Evolutionary conservation across 2,888 invertebrate genomes (phyloP).

Genomic region (Automeris io): DNA sequence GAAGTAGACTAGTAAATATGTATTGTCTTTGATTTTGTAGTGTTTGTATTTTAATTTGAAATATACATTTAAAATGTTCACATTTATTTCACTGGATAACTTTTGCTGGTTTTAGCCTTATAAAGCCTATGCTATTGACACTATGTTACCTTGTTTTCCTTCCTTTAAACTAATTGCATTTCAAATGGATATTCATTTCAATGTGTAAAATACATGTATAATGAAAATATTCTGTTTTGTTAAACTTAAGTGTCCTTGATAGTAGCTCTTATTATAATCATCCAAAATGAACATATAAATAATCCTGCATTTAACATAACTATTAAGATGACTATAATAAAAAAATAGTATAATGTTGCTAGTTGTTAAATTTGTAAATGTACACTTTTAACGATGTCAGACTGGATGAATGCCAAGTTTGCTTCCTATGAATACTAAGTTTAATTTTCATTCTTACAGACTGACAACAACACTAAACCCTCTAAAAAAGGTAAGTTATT

Average conservation of each 20-base stretch:
- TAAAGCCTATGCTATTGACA: too few relatives aligned
- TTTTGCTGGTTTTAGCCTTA: too few relatives aligned
- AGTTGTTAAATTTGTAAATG: conserved; percentile 3
- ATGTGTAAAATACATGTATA: too few relatives aligned
- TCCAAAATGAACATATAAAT: background rate
- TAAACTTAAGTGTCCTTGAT: too few relatives aligned
- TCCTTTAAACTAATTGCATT: too few relatives aligned
- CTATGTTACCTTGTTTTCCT: too few relatives aligned
- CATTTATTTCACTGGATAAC: conserved; percentile 1
- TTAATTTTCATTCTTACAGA: conserved; percentile 49
- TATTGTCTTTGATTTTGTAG: conserved; percentile 2
- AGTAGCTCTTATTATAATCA: background rate
- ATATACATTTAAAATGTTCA: too few relatives aligned
- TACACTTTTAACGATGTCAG: conserved; percentile 23
- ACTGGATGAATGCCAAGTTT: conserved; percentile 35
- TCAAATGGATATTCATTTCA: too few relatives aligned
- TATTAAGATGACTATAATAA: conserved; percentile 7
- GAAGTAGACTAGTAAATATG: conserved; percentile 47
- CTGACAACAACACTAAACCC: conserved; percentile 74
- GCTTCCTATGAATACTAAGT: conserved; percentile 13
- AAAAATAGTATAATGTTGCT: conserved; percentile 14
- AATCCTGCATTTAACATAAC: conserved; percentile 20
- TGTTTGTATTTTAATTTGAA: too few relatives aligned
- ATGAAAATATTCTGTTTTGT: too few relatives aligned
- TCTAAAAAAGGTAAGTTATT: conserved; percentile 70